These are phyloP conservation scores for Drosophila baimaii DNA, from an alignment of 1,140 invertebrate species.

Conservation along the genomic window DNA sequence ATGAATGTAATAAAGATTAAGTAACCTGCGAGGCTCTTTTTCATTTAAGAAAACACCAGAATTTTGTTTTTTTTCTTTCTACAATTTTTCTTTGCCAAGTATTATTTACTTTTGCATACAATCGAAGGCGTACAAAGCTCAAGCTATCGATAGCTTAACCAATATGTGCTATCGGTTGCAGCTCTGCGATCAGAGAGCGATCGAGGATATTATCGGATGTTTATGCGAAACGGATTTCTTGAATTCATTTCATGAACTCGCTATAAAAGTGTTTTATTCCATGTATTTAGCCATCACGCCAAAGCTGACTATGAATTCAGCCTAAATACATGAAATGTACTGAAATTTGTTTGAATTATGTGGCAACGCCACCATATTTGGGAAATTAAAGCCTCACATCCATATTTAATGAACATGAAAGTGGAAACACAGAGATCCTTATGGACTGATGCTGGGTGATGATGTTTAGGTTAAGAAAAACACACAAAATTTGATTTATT, in stretches of 20 bases:
- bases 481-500: too few relatives aligned
- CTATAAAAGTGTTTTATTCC: too few relatives aligned
- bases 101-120: neutral
- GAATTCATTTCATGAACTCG: too few relatives aligned
- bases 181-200: neutral
- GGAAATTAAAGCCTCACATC: neutral
- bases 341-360: neutral
- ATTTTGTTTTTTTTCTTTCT: neutral
- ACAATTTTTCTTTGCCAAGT: too few relatives aligned
- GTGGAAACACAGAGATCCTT: too few relatives aligned
- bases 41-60: neutral
- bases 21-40: too few relatives aligned
- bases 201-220: neutral
- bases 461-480: too few relatives aligned
- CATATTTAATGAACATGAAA: neutral
- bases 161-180: neutral
- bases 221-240: too few relatives aligned
- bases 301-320: neutral
- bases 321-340: neutral
- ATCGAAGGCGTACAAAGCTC: neutral
- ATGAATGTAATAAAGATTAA: neutral
- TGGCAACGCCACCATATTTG: too few relatives aligned
- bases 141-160: neutral
- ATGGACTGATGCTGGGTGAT: too few relatives aligned
- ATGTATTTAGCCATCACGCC: too few relatives aligned